Evolutionary conservation across 2,797 vertebrate species (phyloP).

Genomic region (Malurus splendens): DNA sequence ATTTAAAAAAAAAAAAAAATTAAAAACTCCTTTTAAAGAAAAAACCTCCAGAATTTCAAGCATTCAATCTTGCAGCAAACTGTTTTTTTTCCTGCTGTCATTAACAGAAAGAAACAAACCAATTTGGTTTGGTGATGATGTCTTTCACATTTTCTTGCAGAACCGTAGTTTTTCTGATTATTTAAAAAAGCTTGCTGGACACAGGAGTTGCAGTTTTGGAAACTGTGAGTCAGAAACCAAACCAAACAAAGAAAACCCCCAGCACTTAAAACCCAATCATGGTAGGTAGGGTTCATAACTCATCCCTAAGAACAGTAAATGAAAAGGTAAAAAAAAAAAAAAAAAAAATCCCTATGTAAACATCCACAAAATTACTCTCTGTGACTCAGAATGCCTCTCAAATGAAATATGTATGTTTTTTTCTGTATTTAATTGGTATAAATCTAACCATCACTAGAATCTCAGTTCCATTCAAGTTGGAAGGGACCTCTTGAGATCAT

Average conservation of each 20-base stretch:
- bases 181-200: background rate
- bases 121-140: background rate
- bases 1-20: background rate
- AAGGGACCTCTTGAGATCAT: background rate
- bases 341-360: background rate
- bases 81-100: background rate
- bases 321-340: background rate
- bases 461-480: background rate
- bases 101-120: background rate
- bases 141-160: background rate
- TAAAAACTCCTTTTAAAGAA: background rate
- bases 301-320: background rate
- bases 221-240: background rate
- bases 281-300: background rate
- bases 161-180: background rate
- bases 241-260: background rate
- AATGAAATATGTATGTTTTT: background rate
- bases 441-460: background rate
- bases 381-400: background rate
- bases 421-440: background rate
- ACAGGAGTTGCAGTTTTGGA: background rate
- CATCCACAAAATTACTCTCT: background rate
- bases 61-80: background rate
- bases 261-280: background rate
- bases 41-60: background rate